Base-by-base conservation (phyloP, 2,797 vertebrate genomes). In the Malacoraja senta region DNA sequence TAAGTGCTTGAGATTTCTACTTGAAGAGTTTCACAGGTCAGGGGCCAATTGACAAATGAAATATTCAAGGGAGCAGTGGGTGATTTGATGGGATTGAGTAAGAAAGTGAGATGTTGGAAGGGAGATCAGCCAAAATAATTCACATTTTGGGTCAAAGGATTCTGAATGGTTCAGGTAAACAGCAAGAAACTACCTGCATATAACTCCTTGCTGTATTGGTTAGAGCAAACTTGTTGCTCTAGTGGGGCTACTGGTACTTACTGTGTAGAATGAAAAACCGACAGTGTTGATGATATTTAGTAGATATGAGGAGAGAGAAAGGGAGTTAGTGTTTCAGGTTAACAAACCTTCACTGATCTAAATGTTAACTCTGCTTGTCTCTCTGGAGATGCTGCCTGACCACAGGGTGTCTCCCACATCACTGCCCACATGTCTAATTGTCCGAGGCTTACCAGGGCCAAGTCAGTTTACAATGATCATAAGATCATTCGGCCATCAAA, bases 1-100 rank as follows among this genome's bases (percentile, higher is more conserved):
- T 99, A 96, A 98, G 98, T 98, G 86, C 63, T 21, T 38, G 32
- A 44, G n/a, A 68, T 88, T 88, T 68, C 63, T 65, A 24, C 21
- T 68, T 88, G 63, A 35, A 35, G 63, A 88, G 7, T 63, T 86
- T 4, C 58, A 19, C 84, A 88, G 32, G 3, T 29, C 81, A 79
- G 44, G 38, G 35, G 9, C 21, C 24, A 58, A 3, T 81, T 26
- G 80, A 24, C 24, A 13, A 58, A 58, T 29, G 17, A 17, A 15
- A 35, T 68, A 35, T 21, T 68, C 63, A 68, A 0, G 8, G 32
- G 29, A 65, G 1, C 12, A 32, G n/a, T 88, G 61, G n/a, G 35
- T 88, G n/a, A 19, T 68, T 26, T 65, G 61, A 8, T 9, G 84
- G 63, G 63, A 68, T 68, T 63, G 29, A 86, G n/a, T 8, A 1